Conservation (phyloP, 37 sponge, comb jelly and placozoan genomes). For the Eunapius fragilis region DNA sequence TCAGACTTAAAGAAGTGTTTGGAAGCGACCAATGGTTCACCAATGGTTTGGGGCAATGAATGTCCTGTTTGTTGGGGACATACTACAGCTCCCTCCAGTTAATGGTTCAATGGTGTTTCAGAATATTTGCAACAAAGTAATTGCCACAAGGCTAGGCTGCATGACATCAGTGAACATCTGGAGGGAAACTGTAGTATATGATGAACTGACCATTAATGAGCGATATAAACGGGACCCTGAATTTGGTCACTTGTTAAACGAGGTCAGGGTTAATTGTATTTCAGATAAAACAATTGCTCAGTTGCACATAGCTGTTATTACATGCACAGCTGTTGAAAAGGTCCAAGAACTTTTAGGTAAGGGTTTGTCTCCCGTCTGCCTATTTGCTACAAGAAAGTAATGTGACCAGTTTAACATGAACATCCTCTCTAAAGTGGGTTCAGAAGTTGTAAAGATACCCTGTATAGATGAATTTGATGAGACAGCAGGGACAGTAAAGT, state of each 20-base stretch:
- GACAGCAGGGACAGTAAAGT: constrained; percentile 40
- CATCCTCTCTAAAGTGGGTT: constrained; percentile 12
- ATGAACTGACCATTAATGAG: constrained; percentile 74
- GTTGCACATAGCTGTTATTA: constrained; percentile 1
- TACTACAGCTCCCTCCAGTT: constrained; percentile 64
- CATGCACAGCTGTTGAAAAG: constrained; percentile 19
- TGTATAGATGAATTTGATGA: constrained; percentile 67
- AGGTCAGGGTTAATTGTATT: constrained; percentile 9
- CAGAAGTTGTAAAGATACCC: neutral
- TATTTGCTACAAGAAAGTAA: constrained; percentile 42
- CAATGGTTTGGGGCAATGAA: constrained; percentile 36
- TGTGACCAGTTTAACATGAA: constrained; percentile 41
- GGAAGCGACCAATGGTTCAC: constrained; percentile 25
- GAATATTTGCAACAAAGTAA: constrained; percentile 14
- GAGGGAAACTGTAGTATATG: constrained; percentile 51
- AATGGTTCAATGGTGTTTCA: constrained; percentile 47
- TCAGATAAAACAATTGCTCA: constrained; percentile 1
- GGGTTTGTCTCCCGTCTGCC: constrained; percentile 52
- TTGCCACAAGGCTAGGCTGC: constrained; percentile 26
- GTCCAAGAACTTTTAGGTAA: constrained; percentile 15
- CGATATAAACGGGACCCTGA: constrained; percentile 51
- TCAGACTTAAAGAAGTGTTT: constrained; percentile 56
- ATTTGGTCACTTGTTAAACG: constrained; percentile 19
- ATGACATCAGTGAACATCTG: constrained; percentile 46
- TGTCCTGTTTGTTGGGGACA: constrained; percentile 58